A percentile compares a stretch with the other conserved stretches of the same genome.
Conservation (phyloP, 37 sponge, comb jelly and placozoan genomes). For the Haliclona indistincta region DNA sequence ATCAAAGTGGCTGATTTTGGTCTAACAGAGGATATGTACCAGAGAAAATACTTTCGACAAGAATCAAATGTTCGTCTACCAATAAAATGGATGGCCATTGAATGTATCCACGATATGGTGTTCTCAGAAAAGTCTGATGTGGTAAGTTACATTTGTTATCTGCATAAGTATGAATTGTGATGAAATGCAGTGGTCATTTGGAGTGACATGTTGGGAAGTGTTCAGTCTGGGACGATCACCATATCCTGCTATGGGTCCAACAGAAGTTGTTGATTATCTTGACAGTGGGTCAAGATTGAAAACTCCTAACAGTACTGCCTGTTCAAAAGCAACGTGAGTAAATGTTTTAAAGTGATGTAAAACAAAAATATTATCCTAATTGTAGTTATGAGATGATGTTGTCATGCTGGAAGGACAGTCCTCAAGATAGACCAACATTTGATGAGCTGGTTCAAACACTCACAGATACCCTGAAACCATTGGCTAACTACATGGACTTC, state of each 20-base stretch:
- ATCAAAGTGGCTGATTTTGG: conserved; percentile 43
- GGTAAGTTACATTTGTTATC: conserved; percentile 8
- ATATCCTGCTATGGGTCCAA: conserved; percentile 25
- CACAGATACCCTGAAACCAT: conserved; percentile 16
- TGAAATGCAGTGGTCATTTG: conserved; percentile 22
- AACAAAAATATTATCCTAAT: too few relatives aligned
- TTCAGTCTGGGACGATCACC: conserved; percentile 32
- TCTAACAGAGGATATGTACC: conserved; percentile 25
- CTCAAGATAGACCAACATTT: conserved; percentile 32
- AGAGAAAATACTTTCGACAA: conserved; percentile 26
- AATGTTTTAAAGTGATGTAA: too few relatives aligned
- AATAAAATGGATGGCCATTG: conserved; percentile 33
- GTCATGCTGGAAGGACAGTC: conserved; percentile 16
- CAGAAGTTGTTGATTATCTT: conserved; percentile 1
- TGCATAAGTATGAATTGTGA: background rate
- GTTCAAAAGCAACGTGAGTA: conserved; percentile 22
- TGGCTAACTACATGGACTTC: too few relatives aligned
- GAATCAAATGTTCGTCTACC: conserved; percentile 12
- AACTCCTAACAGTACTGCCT: conserved; percentile 15
- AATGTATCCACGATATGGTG: conserved; percentile 27
- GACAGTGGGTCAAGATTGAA: conserved; percentile 2
- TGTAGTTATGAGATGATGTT: conserved; percentile 35
- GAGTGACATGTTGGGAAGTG: conserved; percentile 42
- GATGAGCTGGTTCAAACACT: conserved; percentile 25
- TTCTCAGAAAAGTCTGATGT: conserved; percentile 43